Percentiles rank a stretch among this genome's conserved stretches.
Evolutionary conservation across 2,888 invertebrate genomes (phyloP).

Genomic region (Escarpia spicata): DNA sequence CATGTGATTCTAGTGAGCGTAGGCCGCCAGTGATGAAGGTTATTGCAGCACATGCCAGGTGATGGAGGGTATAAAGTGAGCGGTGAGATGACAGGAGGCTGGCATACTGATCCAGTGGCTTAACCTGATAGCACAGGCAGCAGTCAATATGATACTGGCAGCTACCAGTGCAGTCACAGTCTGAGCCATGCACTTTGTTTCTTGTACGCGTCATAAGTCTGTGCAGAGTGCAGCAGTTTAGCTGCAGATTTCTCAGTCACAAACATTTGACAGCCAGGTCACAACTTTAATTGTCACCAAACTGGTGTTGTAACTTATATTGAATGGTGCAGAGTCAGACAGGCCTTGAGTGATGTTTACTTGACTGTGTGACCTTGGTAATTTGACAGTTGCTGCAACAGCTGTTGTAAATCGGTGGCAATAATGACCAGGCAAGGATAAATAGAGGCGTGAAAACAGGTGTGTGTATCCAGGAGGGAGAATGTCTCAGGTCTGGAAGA

Average conservation of each 20-base stretch:
- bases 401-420: background rate
- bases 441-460: background rate
- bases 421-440: background rate
- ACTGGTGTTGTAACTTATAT: too few relatives aligned
- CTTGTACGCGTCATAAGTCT: background rate
- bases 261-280: background rate
- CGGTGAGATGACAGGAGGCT: background rate
- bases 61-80: background rate
- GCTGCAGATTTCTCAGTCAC: background rate
- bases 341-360: background rate
- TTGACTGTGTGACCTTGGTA: background rate
- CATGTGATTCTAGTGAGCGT: background rate
- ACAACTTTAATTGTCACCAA: too few relatives aligned
- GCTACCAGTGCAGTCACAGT: background rate
- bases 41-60: background rate
- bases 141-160: background rate
- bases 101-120: background rate
- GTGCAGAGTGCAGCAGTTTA: background rate
- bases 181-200: background rate
- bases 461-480: background rate
- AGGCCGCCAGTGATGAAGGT: background rate
- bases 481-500: background rate
- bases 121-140: background rate
- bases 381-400: constrained; percentile 16
- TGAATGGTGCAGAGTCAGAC: too few relatives aligned